These are phyloP conservation scores for Anoplopoma fimbria DNA, from an alignment of 2,113 vertebrate species.

Conservation along the genomic window DNA sequence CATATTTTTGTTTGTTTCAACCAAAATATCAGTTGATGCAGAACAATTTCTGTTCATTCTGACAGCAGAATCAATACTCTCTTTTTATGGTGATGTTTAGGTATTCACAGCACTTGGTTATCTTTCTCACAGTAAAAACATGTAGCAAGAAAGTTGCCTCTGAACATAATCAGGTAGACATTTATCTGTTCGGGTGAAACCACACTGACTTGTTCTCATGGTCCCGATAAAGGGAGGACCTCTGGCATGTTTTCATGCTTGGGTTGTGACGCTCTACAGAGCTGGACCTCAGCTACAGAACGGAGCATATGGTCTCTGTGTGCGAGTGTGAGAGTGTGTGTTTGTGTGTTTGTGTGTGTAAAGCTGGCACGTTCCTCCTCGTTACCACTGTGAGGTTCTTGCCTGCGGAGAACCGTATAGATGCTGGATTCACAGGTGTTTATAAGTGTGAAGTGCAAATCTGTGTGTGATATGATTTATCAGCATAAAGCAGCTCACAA, in stretches of 20 bases:
- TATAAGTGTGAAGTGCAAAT: constrained; percentile 19
- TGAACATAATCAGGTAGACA: no score
- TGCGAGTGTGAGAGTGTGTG: neutral
- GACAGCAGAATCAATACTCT: no score
- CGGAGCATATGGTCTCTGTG: constrained; percentile 68
- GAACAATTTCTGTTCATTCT: no score
- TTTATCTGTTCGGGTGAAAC: no score
- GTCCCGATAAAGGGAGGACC: constrained; percentile 58
- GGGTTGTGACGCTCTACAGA: constrained; percentile 54
- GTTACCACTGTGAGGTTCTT: constrained; percentile 29
- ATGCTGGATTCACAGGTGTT: constrained; percentile 15
- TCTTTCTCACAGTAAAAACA: no score
- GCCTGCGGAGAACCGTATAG: constrained; percentile 48
- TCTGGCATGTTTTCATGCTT: constrained; percentile 52
- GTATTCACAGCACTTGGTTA: no score
- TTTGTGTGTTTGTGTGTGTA: constrained; percentile 38
- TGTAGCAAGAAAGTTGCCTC: no score
- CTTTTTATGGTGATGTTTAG: no score
- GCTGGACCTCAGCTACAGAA: constrained; percentile 40
- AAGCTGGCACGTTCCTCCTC: constrained; percentile 35
- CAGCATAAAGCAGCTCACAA: constrained; percentile 6
- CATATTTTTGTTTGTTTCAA: no score
- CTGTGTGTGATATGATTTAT: constrained; percentile 8
- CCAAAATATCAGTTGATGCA: no score
- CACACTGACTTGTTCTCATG: no score